These are phyloP conservation scores for Leptatherina wallacei DNA, from an alignment of 2,797 vertebrate species.

Conservation along the genomic window DNA sequence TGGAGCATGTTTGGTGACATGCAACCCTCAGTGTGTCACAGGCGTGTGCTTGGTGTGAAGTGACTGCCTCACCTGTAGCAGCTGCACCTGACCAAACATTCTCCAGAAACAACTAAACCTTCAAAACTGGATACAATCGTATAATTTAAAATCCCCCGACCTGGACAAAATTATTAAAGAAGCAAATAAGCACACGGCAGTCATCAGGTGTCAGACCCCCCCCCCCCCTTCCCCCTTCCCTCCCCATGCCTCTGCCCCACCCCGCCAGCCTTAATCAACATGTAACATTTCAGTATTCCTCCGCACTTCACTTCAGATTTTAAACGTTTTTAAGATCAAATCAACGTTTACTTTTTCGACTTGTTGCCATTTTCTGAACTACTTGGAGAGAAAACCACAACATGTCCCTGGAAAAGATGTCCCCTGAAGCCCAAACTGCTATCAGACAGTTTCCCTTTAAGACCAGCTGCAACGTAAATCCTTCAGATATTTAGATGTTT, in stretches of 20 bases:
- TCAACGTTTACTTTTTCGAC: conserved; percentile 11
- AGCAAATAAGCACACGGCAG: conserved; percentile 75
- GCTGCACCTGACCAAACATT: conserved; percentile 42
- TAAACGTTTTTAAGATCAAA: conserved; percentile 30
- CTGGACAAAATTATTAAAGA: conserved; percentile 70
- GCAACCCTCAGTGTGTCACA: conserved; percentile 8
- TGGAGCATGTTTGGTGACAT: conserved; percentile 50
- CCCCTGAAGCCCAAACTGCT: conserved; percentile 21
- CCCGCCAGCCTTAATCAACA: conserved; percentile 42
- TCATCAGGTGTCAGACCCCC: conserved; percentile 50
- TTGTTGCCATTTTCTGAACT: conserved; percentile 74
- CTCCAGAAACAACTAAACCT: conserved; percentile 86
- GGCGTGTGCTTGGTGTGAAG: conserved; percentile 24
- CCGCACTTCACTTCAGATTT: conserved; percentile 27
- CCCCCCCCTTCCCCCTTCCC: not conserved
- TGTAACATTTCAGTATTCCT: conserved; percentile 58
- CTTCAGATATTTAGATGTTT: conserved; percentile 43
- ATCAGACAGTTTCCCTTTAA: conserved; percentile 49
- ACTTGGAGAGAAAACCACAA: conserved; percentile 58
- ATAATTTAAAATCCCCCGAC: conserved; percentile 77
- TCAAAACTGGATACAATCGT: conserved; percentile 87
- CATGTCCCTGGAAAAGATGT: conserved; percentile 13
- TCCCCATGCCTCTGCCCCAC: too few species aligned
- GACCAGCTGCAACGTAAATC: conserved; percentile 37
- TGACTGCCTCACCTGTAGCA: conserved; percentile 20